These are phyloP conservation scores for Baryphthengus martii DNA, from an alignment of 2,113 vertebrate genomes.

Conservation along the genomic window DNA sequence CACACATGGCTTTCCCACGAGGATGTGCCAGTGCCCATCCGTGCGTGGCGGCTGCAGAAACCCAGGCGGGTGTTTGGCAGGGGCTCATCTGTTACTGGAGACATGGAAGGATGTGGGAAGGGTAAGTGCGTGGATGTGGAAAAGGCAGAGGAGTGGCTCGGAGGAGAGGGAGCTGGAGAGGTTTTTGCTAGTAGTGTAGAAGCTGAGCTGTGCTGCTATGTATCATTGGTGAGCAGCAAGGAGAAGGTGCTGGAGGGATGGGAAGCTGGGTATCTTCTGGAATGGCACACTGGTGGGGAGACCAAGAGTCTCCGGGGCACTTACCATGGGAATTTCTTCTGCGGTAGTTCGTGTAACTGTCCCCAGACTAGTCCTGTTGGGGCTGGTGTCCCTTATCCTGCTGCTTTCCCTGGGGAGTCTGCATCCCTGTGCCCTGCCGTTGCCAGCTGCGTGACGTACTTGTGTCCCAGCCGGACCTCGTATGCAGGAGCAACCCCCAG, in stretches of 20 bases:
- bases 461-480: fast-evolving
- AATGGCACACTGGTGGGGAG: background rate
- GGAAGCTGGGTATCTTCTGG: background rate
- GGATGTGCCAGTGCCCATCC: background rate
- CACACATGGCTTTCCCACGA: background rate
- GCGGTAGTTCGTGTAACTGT: background rate
- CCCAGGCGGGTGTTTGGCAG: fast-evolving
- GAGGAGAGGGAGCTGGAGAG: background rate
- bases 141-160: background rate
- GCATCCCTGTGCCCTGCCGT: background rate
- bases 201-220: background rate
- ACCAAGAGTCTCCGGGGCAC: background rate
- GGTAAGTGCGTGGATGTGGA: fast-evolving
- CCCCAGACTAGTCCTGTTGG: background rate
- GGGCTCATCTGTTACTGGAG: background rate
- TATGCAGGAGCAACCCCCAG: fast-evolving
- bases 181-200: background rate
- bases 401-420: background rate
- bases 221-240: background rate
- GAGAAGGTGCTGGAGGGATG: background rate
- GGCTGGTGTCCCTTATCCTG: background rate
- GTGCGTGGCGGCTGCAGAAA: background rate
- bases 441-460: fast-evolving
- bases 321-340: background rate
- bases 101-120: background rate